These are phyloP conservation scores for Entomyzon cyanotis DNA, from an alignment of 2,113 vertebrate genomes.

Conservation along the genomic window DNA sequence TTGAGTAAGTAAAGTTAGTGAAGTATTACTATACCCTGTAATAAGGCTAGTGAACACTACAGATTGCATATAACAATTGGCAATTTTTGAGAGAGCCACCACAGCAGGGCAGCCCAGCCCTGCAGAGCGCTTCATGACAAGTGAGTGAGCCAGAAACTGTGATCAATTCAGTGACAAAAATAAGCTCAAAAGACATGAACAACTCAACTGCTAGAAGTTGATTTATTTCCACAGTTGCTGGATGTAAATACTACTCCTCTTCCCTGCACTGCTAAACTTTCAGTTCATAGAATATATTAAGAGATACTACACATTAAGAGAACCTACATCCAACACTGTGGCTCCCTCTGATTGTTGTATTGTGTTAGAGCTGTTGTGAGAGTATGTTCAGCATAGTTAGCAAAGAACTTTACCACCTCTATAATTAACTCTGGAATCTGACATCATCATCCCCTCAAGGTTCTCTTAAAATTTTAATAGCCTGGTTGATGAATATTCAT, in stretches of 20 bases:
- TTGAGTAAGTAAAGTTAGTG: neutral
- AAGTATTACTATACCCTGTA: neutral
- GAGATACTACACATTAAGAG: neutral
- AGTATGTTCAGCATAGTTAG: neutral
- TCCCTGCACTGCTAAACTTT: neutral
- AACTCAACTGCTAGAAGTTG: neutral
- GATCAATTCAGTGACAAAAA: neutral
- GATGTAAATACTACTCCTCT: neutral
- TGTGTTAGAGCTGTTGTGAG: neutral
- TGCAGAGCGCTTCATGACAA: neutral
- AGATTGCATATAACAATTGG: neutral
- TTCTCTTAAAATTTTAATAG: constrained; percentile 48
- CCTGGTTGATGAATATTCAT: constrained; percentile 49
- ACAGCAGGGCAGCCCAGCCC: neutral
- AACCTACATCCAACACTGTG: neutral
- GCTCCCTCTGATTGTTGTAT: neutral
- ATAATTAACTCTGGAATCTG: constrained; percentile 36
- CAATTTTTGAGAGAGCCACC: neutral
- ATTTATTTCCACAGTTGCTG: neutral
- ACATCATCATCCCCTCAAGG: constrained; percentile 31
- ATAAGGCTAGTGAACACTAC: neutral
- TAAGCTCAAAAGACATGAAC: neutral
- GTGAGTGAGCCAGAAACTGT: neutral
- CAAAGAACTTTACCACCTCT: constrained; percentile 1
- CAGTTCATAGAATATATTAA: neutral